Evolutionary conservation across 2,888 invertebrate species (phyloP), one percentile per base, ranked within the genome.

Genomic region (Eupithecia centaureata): DNA sequence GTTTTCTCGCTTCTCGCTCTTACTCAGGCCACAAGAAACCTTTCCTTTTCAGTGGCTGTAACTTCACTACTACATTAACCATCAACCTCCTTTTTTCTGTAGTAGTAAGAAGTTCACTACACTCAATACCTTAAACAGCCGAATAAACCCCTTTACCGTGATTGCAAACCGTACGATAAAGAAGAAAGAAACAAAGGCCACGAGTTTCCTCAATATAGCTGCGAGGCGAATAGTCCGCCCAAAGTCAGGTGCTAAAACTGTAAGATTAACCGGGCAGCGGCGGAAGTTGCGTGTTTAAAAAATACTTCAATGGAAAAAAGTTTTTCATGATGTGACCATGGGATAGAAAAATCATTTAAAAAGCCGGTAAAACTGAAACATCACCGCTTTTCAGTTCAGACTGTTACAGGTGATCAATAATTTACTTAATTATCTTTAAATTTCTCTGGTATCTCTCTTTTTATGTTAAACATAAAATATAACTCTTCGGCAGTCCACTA

Each of bases 241-340:
- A 81, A 80, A 73, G 78, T 78, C 81, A 82, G 82, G 84, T 82
- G 84, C 78, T 81, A 83, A 82, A 82, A 82, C 81, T 81, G 73
- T 78, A 75, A 79, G 82, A 84, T 82, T 82, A 81, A 81, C 77
- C 77, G 74, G 68, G 78, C 75, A 74, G 74, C 66, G 65, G 67
- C 76, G 80, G 79, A 76, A 68, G 73, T 62, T 63, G 52, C 61
- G 52, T 15, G 15, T 25, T 63, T 65, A 57, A 66, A 65, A 75
- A 75, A 47, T 28, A 8, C 25, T 38, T 28, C 5, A 28, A 25
- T 15, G 25, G 22, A 25, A 22, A 42, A 42, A 42, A 4, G 18
- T 8, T 42, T 42, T 2, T 18, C 5, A n/a, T n/a, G n/a, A n/a
- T n/a, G n/a, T n/a, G n/a, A n/a, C n/a, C n/a, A n/a, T n/a, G n/a